These are phyloP conservation scores for Eublepharis macularius DNA, from an alignment of 2,113 vertebrate species.

Conservation along the genomic window DNA sequence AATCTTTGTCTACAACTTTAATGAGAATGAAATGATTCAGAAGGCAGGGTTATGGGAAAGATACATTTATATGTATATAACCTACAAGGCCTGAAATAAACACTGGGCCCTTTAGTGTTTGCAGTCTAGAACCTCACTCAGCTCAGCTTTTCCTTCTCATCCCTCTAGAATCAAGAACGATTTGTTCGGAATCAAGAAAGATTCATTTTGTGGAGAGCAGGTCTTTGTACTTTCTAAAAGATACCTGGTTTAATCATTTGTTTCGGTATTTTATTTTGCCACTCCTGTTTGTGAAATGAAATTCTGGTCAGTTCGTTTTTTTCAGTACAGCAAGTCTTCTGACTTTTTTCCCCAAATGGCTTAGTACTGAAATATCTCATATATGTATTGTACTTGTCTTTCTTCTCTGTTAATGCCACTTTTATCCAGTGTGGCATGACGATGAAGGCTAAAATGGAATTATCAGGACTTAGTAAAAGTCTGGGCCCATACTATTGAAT, in stretches of 20 bases:
- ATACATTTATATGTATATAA: slow-evolving; percentile 2
- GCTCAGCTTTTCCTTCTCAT: neutral
- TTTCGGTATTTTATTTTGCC: neutral
- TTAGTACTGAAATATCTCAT: neutral
- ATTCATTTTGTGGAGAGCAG: neutral
- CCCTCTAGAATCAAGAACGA: neutral
- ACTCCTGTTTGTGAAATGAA: neutral
- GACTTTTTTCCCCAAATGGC: neutral
- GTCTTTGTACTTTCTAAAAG: neutral
- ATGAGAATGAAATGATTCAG: slow-evolving; percentile 7
- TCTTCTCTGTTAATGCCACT: neutral
- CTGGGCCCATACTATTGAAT: too few species aligned
- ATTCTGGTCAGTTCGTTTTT: neutral
- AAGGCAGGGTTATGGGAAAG: neutral
- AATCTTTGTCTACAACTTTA: neutral
- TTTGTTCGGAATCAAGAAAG: neutral
- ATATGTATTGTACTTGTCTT: neutral
- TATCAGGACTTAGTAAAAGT: neutral
- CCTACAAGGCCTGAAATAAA: neutral
- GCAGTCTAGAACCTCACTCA: neutral
- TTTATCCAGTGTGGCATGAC: neutral
- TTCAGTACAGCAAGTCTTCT: neutral
- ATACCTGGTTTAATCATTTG: neutral
- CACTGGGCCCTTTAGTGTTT: neutral
- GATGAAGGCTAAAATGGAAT: neutral